Evolutionary conservation across 2,888 invertebrate genomes (phyloP).

Genomic region (Criorhina ranunculi): DNA sequence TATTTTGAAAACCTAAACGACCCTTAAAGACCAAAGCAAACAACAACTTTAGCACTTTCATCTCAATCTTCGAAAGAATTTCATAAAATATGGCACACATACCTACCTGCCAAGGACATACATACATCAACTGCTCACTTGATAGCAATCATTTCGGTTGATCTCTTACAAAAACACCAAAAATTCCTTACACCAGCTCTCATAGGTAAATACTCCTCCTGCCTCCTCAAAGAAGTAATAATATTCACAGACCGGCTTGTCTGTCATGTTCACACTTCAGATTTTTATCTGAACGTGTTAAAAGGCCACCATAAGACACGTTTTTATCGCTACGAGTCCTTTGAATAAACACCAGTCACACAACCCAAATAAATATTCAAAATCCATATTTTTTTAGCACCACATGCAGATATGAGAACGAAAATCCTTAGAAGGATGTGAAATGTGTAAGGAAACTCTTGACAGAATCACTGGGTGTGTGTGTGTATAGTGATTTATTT

Average conservation of each 20-base stretch:
- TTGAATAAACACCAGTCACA: constrained; percentile 38
- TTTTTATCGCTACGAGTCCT: constrained; percentile 20
- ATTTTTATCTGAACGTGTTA: constrained; percentile 13
- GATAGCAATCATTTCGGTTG: constrained; percentile 63
- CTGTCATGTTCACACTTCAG: not conserved
- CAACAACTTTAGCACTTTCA: not conserved
- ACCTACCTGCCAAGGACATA: not conserved
- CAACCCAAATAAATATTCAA: constrained; percentile 53
- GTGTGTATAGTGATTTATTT: constrained; percentile 4
- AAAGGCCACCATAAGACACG: constrained; percentile 15
- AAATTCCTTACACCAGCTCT: constrained; percentile 41
- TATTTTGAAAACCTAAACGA: not conserved
- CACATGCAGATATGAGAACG: constrained; percentile 39
- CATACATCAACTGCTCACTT: constrained; percentile 47
- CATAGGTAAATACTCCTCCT: constrained; percentile 43
- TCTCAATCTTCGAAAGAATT: not conserved
- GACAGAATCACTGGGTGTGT: constrained; percentile 29
- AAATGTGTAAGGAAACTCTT: constrained; percentile 21
- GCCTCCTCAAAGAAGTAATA: constrained; percentile 56
- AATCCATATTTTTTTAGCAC: constrained; percentile 64
- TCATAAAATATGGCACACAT: not conserved
- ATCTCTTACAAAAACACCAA: constrained; percentile 38
- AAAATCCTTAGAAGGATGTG: constrained; percentile 3
- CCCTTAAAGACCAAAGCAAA: not conserved
- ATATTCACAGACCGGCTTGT: constrained; percentile 28